Evolutionary conservation across 2,797 vertebrate species (phyloP).

Genomic region (Spinus pinus): DNA sequence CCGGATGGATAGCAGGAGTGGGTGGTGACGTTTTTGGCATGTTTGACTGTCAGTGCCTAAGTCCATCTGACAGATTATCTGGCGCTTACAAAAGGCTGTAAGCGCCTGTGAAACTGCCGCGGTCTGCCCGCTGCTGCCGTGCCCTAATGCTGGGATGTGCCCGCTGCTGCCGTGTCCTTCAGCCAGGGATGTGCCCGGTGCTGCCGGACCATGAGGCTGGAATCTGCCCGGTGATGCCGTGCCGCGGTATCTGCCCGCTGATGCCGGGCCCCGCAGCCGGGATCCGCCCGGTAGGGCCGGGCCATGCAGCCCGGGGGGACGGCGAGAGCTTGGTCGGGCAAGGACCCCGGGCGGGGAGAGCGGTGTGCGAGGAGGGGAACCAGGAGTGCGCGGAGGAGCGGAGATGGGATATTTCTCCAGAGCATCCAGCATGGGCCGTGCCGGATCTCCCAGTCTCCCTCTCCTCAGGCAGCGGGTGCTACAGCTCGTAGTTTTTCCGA

Average conservation of each 20-base stretch:
- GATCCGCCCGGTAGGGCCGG: not conserved
- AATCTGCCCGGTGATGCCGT: accelerated
- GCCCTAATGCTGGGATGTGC: not conserved
- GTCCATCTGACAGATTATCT: constrained; percentile 1
- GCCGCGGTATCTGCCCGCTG: accelerated
- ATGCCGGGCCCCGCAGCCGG: not conserved
- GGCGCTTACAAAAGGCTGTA: not conserved
- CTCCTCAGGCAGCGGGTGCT: not conserved
- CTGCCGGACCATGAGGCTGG: accelerated
- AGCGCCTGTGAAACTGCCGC: not conserved
- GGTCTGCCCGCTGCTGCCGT: not conserved
- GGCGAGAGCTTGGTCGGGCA: not conserved
- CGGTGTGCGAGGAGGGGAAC: accelerated
- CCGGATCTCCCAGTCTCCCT: not conserved
- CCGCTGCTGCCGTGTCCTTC: accelerated
- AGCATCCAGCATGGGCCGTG: not conserved
- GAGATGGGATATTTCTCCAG: not conserved
- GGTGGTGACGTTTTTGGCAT: constrained; percentile 36
- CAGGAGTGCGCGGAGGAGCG: not conserved
- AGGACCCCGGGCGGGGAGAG: too few species aligned
- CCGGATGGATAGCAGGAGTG: constrained; percentile 14
- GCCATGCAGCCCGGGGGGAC: not conserved
- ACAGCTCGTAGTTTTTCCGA: not conserved
- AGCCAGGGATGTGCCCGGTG: not conserved
- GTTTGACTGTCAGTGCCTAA: constrained; percentile 19